Percentiles rank a stretch among this genome's conserved stretches.
phyloP scores from a whole-genome alignment of 2,113 vertebrate species.

The Odocoileus hemionus region DNA sequence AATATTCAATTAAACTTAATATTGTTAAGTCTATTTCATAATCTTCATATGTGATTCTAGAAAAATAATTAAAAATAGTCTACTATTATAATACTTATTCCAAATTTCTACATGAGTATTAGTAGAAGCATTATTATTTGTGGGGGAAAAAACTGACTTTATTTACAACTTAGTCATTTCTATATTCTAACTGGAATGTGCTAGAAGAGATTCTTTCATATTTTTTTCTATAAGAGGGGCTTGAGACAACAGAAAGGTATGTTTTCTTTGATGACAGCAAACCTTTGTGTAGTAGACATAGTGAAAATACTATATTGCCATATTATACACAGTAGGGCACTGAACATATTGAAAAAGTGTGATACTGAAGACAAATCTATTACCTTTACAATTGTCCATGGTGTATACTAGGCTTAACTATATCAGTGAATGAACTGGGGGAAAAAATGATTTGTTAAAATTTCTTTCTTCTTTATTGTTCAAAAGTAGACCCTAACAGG shows the following conservation, averaged over 20 bases:
- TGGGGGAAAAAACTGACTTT: background rate
- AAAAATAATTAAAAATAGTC: background rate
- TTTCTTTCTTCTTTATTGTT: background rate
- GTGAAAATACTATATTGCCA: background rate
- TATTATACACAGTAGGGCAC: background rate
- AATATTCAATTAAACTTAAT: background rate
- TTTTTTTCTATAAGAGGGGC: background rate
- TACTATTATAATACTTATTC: background rate
- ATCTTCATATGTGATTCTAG: background rate
- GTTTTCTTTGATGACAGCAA: background rate
- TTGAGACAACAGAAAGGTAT: background rate
- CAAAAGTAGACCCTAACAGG: background rate
- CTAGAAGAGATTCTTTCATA: background rate
- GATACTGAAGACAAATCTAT: background rate
- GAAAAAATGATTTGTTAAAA: background rate
- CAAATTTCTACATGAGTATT: background rate
- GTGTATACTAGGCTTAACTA: background rate
- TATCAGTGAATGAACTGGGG: background rate
- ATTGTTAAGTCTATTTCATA: background rate
- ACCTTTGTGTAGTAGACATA: background rate
- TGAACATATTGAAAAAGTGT: background rate
- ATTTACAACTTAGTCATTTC: background rate
- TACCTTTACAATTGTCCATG: background rate
- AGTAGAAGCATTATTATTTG: background rate
- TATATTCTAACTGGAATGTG: background rate